A percentile compares a stretch with the other conserved stretches of the same genome.
Conservation (phyloP, 2,888 invertebrate species). For the Nomada goodeniana region DNA sequence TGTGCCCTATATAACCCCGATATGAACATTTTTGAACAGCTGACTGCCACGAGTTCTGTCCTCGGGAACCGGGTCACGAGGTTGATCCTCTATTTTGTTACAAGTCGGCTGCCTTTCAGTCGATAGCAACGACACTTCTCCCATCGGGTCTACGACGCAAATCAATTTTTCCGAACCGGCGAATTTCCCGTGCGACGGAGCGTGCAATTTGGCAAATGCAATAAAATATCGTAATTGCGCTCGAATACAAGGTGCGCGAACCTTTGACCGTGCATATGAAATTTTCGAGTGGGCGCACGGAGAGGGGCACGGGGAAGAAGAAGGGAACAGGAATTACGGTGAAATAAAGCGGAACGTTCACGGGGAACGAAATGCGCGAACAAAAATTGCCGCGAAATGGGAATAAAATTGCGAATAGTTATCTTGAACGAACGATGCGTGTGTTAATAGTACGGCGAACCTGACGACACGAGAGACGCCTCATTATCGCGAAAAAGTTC, state of each 20-base stretch:
- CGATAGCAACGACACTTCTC: neutral
- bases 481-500: neutral
- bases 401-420: constrained; percentile 8
- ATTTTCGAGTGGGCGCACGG: neutral
- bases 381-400: neutral
- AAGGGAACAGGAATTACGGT: neutral
- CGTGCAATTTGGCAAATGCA: neutral
- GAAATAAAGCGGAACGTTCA: constrained; percentile 10
- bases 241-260: neutral
- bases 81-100: constrained; percentile 53
- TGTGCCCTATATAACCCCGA: constrained; percentile 33
- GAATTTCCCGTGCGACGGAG: too few species aligned
- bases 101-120: constrained; percentile 22
- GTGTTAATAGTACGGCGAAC: neutral
- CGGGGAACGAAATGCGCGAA: neutral
- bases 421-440: neutral
- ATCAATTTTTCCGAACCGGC: neutral
- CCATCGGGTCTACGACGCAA: neutral
- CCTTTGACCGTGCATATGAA: neutral
- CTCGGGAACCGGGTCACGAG: constrained; percentile 49
- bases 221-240: neutral
- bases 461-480: neutral
- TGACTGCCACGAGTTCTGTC: constrained; percentile 35
- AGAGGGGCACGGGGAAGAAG: neutral
- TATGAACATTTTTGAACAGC: constrained; percentile 59